Conservation (phyloP, 2,888 invertebrate genomes). For the Scaptodrosophila latifasciaeformis region DNA sequence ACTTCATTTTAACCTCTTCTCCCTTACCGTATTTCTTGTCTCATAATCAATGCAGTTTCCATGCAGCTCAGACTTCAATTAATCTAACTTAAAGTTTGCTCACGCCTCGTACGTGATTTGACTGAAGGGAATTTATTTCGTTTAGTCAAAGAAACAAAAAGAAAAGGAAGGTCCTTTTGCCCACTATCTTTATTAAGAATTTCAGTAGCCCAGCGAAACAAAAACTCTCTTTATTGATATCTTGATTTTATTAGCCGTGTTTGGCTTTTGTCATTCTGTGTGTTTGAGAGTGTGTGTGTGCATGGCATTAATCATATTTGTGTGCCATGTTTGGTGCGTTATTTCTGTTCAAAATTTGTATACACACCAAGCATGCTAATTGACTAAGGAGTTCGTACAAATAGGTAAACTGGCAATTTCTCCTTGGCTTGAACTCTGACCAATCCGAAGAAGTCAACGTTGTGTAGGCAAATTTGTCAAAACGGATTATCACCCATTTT, state of each 20-base stretch:
- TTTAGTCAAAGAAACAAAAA: too few relatives aligned
- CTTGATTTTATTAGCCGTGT: constrained; percentile 53
- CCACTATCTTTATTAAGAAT: constrained; percentile 71
- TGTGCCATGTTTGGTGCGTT: constrained; percentile 55
- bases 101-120: constrained; percentile 64
- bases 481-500: constrained; percentile 70
- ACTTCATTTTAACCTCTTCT: constrained; percentile 24
- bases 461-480: constrained; percentile 68
- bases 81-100: constrained; percentile 69
- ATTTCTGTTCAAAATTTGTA: constrained; percentile 35
- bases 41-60: constrained; percentile 49
- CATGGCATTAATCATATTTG: constrained; percentile 48
- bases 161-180: constrained; percentile 50
- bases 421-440: constrained; percentile 6
- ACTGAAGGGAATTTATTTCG: too few relatives aligned
- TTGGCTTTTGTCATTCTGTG: constrained; percentile 12
- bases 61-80: constrained; percentile 48
- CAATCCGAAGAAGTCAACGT: constrained; percentile 13
- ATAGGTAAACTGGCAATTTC: constrained; percentile 3
- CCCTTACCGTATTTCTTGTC: constrained; percentile 12
- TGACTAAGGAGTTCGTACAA: not conserved
- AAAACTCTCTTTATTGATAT: constrained; percentile 47
- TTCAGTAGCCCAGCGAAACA: constrained; percentile 61
- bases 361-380: constrained; percentile 9
- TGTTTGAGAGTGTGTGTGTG: constrained; percentile 12